Conservation (phyloP, 2,888 invertebrate genomes). For the Aquatica leii region DNA sequence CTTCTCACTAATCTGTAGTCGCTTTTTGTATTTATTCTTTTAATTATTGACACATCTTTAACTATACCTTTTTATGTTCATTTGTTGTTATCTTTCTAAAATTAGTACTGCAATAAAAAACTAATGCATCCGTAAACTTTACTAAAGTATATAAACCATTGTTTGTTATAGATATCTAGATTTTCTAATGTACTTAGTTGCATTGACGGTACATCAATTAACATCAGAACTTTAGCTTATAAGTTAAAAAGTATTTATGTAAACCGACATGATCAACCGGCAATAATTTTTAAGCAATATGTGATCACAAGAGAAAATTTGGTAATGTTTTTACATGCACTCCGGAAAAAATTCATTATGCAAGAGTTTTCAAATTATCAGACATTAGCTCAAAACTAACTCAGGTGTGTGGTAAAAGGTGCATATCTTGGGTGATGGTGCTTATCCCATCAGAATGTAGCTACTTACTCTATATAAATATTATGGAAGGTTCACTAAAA, state of each 20-base stretch:
- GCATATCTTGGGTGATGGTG: background rate
- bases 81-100: too few species aligned
- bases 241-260: conserved; percentile 51
- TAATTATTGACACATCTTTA: too few species aligned
- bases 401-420: background rate
- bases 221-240: conserved; percentile 45
- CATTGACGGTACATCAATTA: conserved; percentile 42
- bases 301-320: background rate
- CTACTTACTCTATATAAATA: background rate
- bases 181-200: conserved; percentile 40
- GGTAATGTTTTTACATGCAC: background rate
- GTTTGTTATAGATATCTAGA: conserved; percentile 19
- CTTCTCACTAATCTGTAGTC: too few species aligned
- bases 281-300: conserved; percentile 40
- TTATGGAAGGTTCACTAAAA: background rate
- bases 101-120: background rate
- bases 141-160: conserved; percentile 10
- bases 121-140: background rate
- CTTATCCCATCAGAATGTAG: background rate
- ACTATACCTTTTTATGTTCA: too few species aligned
- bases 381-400: background rate
- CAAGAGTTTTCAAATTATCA: background rate
- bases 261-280: conserved; percentile 47
- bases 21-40: too few species aligned
- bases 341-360: conserved; percentile 3